phyloP scores from a whole-genome alignment of 2,113 vertebrate species.

The Nyctereutes procyonoides region DNA sequence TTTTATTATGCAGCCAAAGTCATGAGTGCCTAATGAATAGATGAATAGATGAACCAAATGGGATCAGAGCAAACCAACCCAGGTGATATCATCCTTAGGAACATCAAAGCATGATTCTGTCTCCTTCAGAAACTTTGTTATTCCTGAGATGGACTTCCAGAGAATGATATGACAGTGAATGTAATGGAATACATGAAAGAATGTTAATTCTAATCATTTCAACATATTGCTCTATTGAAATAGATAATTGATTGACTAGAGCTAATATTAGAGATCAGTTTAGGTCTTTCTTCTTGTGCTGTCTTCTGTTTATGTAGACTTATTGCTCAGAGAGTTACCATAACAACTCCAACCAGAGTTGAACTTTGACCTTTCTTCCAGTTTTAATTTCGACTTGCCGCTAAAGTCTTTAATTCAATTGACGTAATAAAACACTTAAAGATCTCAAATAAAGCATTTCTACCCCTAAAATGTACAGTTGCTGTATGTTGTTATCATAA shows the following conservation, averaged over 20 bases:
- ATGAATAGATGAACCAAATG: not conserved
- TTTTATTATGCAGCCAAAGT: constrained; percentile 2
- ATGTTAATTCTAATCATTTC: constrained; percentile 12
- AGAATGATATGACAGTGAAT: not conserved
- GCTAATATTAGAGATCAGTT: not conserved
- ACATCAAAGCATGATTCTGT: not conserved
- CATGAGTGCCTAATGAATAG: not conserved
- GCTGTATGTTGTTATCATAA: not conserved
- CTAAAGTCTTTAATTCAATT: constrained; percentile 41
- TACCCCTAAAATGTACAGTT: constrained; percentile 28
- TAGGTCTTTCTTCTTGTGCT: not conserved
- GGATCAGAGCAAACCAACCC: not conserved
- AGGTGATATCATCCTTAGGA: not conserved
- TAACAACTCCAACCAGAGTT: constrained; percentile 49
- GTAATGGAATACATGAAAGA: not conserved
- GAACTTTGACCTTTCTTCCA: constrained; percentile 65
- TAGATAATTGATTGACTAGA: not conserved
- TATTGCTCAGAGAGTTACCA: not conserved
- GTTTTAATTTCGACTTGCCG: constrained; percentile 56
- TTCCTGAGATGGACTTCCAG: not conserved
- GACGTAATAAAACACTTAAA: constrained; percentile 61
- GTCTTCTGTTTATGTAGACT: constrained; percentile 4
- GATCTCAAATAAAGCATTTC: constrained; percentile 46
- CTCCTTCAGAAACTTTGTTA: constrained; percentile 16
- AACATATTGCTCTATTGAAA: not conserved